Conservation (phyloP, 2,113 vertebrate species). For the Phylloscopus trochiloides region DNA sequence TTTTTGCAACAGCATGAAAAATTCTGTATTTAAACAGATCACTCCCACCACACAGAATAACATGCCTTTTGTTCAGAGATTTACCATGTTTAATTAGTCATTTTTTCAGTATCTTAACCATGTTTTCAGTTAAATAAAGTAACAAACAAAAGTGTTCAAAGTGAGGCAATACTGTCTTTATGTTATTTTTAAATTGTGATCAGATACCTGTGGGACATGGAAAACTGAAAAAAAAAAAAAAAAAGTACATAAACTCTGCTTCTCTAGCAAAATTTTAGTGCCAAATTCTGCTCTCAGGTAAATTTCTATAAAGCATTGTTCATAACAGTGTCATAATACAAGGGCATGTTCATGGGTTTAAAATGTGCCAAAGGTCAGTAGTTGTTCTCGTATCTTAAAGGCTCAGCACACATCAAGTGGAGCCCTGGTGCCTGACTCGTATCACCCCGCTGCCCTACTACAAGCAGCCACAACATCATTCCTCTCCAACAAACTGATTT, state of each 20-base stretch:
- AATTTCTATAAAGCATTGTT: neutral
- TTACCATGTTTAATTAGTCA: conserved; percentile 73
- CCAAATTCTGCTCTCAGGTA: conserved; percentile 60
- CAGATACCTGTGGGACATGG: conserved; percentile 42
- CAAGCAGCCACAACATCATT: neutral
- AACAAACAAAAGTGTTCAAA: conserved; percentile 65
- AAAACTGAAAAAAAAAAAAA: conserved; percentile 21
- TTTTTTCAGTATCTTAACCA: conserved; percentile 72
- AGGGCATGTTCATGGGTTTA: neutral
- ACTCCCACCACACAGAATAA: conserved; percentile 62
- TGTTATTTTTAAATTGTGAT: conserved; percentile 46
- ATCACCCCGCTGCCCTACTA: fast-evolving
- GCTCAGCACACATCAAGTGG: neutral
- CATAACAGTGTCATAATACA: neutral
- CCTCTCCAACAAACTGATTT: neutral
- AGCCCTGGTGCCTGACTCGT: neutral
- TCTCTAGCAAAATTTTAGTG: neutral
- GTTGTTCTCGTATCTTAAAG: neutral
- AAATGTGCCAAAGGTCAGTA: neutral
- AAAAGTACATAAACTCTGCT: conserved; percentile 18
- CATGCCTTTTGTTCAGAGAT: conserved; percentile 66
- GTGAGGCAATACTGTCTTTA: conserved; percentile 68
- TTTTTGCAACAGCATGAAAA: conserved; percentile 23
- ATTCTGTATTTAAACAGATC: conserved; percentile 33
- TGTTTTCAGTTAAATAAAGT: conserved; percentile 72